Base-by-base conservation (phyloP, 2,888 invertebrate species). In the Lepidocyrtoides sp. region DNA sequence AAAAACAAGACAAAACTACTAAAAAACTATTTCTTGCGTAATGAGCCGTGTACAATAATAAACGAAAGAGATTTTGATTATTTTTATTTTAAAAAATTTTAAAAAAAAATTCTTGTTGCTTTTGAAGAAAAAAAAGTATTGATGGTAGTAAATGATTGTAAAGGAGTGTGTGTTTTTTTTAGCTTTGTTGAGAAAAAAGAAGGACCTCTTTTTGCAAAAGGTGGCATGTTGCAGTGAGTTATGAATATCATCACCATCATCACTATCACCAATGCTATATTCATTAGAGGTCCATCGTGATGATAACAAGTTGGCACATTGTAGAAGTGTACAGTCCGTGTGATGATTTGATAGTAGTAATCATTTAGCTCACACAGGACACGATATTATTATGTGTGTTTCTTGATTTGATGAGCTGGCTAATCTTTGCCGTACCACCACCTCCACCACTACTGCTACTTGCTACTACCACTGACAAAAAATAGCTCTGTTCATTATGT, bases 1-100 rank as follows among this genome's bases (percentile, higher is more conserved):
- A 83, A 86, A 60, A 72, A 57, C 60, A 86, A 75, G 72, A 57
- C 77, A 75, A 77, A 77, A 63, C 54, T 48, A 44, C 51, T 23
- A 36, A 54, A 79, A 20, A 20, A 81, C 10, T 77, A 81, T 10
- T 75, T 44, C 14, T 79, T 29, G 26, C 77, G 63, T 79, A 87
- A 79, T 36, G 86, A 75, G 41, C 54, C 20, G 26, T 69, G 41
- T 10, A 17, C 23, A 36, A 60, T 17, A 36, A 32, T 69, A 5
- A 17, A 36, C 7, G 17, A 36, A 69, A 36, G 69, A 66, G 29
- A 32, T 69, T 69, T 41, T 69, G 36, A 41, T 69, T n/a, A n/a
- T n/a, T n/a, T n/a, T n/a, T n/a, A 69, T 48, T 48, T 48, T 48
- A 69, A 36, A 17, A n/a, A 2, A 36, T 36, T 14, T 36, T n/a